Base-by-base conservation (phyloP, 2,113 vertebrate genomes). In the Megaleporinus macrocephalus region DNA sequence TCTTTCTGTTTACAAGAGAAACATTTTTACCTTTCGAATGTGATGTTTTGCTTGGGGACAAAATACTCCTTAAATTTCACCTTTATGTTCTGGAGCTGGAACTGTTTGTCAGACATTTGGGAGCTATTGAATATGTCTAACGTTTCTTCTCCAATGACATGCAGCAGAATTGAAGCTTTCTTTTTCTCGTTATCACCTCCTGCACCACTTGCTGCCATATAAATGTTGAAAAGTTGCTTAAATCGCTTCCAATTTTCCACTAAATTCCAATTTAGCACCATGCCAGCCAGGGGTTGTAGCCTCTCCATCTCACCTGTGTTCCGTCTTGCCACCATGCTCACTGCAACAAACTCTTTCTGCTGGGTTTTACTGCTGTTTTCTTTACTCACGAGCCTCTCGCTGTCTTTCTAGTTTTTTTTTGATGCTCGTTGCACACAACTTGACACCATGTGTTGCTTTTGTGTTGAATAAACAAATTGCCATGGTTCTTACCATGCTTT, bases 21-120 rank as follows among this genome's bases (percentile, higher is more conserved):
- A 49, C 78, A 78, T 22, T 63, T 77, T 22, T 76, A 76, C 49
- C 85, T 80, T 29, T 82, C 72, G 76, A 66, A 18, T 47, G 44
- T n/a, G n/a, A n/a, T n/a, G n/a, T n/a, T n/a, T n/a, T n/a, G n/a
- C n/a, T n/a, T n/a, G n/a, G n/a, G n/a, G n/a, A n/a, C n/a, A n/a
- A n/a, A n/a, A n/a, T n/a, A n/a, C n/a, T n/a, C n/a, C n/a, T n/a
- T n/a, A n/a, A n/a, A n/a, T n/a, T n/a, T n/a, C n/a, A n/a, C n/a
- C n/a, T n/a, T n/a, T n/a, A n/a, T n/a, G n/a, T n/a, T n/a, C n/a
- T n/a, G n/a, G n/a, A n/a, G 24, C 24, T 62, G 22, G 10, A 62
- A n/a, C n/a, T 62, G 22, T 24, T 10, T 22, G n/a, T 22, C 22
- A 24, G 59, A 11, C 22, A 62, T 62, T 62, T 62, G 59, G 20